Evolutionary conservation across 2,888 invertebrate genomes (phyloP).

Genomic region (Cosmorhoe ocellata): DNA sequence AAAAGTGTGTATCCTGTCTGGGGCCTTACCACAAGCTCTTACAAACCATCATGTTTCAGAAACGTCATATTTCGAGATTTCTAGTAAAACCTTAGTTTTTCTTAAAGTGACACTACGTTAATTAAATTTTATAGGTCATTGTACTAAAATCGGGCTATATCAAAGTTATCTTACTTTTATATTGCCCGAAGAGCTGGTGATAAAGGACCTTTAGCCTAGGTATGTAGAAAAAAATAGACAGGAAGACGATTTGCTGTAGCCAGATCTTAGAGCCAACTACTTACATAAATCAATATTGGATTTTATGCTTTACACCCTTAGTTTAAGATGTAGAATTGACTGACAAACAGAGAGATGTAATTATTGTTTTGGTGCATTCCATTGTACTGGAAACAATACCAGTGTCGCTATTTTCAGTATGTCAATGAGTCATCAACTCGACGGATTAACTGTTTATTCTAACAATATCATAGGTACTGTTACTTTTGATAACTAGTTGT

Average conservation of each 20-base stretch:
- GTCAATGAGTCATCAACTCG: slow-evolving; percentile 55
- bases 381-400: slow-evolving; percentile 49
- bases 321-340: slow-evolving; percentile 3
- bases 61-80: too few relatives aligned
- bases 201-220: too few relatives aligned
- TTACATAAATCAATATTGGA: neutral
- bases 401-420: slow-evolving; percentile 50
- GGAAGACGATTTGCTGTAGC: slow-evolving; percentile 6
- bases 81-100: too few relatives aligned
- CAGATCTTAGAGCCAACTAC: slow-evolving; percentile 13
- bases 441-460: slow-evolving; percentile 36
- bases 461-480: slow-evolving; percentile 15
- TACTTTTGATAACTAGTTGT: neutral
- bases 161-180: too few relatives aligned
- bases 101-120: too few relatives aligned
- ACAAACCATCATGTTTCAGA: too few relatives aligned
- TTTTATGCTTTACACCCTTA: neutral
- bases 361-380: slow-evolving; percentile 33
- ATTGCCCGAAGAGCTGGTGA: too few relatives aligned
- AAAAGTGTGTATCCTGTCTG: too few relatives aligned
- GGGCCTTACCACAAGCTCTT: too few relatives aligned
- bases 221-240: slow-evolving; percentile 1
- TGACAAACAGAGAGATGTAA: slow-evolving; percentile 2
- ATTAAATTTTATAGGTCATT: too few relatives aligned
- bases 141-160: too few relatives aligned